Conservation (phyloP, 2,113 vertebrate species). For the Myocastor coypus region DNA sequence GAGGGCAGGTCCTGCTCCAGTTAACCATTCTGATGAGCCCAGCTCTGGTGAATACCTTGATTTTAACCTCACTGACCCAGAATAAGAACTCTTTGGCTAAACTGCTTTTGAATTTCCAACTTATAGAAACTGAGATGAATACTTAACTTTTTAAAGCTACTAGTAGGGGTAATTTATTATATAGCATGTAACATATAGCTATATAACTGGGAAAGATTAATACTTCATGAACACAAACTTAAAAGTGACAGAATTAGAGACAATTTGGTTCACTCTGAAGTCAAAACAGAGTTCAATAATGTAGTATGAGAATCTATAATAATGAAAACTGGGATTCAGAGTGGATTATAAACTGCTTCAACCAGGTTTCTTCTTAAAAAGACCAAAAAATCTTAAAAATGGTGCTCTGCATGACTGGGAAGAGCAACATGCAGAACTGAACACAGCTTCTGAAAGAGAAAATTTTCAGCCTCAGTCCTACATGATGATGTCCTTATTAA, state of each 20-base stretch:
- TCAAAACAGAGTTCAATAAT: slow-evolving; percentile 2
- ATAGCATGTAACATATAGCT: background rate
- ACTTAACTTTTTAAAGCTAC: background rate
- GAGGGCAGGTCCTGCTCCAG: background rate
- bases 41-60: background rate
- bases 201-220: background rate
- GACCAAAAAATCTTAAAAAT: background rate
- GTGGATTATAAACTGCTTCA: background rate
- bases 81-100: background rate
- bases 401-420: background rate
- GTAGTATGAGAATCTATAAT: slow-evolving; percentile 17
- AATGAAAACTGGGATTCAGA: background rate
- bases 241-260: slow-evolving; percentile 41
- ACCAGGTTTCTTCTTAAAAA: background rate
- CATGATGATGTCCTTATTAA: background rate
- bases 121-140: slow-evolving; percentile 13
- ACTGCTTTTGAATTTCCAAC: background rate
- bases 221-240: slow-evolving; percentile 10
- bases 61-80: background rate
- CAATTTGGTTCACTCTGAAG: slow-evolving; percentile 12
- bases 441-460: background rate
- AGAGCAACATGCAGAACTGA: fast-evolving
- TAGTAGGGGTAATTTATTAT: slow-evolving; percentile 16
- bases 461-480: background rate
- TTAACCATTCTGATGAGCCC: background rate